These are phyloP conservation scores for Anguilla obscura DNA, from an alignment of 2,797 vertebrate genomes.

Conservation along the genomic window DNA sequence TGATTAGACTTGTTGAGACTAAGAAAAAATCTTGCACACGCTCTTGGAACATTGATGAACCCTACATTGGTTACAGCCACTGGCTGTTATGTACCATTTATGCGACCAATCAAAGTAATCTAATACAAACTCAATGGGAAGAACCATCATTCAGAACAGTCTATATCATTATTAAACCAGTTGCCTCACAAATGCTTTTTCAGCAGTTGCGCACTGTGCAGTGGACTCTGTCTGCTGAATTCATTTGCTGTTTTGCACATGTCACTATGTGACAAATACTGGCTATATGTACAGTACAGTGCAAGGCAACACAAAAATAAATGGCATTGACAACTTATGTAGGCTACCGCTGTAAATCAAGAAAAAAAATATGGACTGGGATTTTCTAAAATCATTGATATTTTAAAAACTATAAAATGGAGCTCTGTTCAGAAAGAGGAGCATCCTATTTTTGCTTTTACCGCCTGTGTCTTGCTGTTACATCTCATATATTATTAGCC, in stretches of 20 bases:
- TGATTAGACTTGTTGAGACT: constrained; percentile 21
- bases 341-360: background rate
- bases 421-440: background rate
- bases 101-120: background rate
- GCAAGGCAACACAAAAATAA: background rate
- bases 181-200: background rate
- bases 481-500: background rate
- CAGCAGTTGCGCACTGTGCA: background rate
- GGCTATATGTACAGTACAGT: background rate
- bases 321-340: background rate
- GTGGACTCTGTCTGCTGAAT: background rate
- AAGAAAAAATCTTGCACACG: background rate
- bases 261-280: background rate
- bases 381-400: background rate
- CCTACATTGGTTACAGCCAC: background rate
- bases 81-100: background rate
- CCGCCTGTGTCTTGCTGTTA: background rate
- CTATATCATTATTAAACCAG: background rate
- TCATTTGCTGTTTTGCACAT: background rate
- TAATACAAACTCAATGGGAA: background rate
- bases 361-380: background rate
- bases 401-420: background rate
- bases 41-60: background rate
- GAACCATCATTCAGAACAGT: background rate
- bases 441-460: background rate